These are phyloP conservation scores for Motacilla tschutschensis DNA, from an alignment of 2,113 vertebrate genomes.

Conservation along the genomic window DNA sequence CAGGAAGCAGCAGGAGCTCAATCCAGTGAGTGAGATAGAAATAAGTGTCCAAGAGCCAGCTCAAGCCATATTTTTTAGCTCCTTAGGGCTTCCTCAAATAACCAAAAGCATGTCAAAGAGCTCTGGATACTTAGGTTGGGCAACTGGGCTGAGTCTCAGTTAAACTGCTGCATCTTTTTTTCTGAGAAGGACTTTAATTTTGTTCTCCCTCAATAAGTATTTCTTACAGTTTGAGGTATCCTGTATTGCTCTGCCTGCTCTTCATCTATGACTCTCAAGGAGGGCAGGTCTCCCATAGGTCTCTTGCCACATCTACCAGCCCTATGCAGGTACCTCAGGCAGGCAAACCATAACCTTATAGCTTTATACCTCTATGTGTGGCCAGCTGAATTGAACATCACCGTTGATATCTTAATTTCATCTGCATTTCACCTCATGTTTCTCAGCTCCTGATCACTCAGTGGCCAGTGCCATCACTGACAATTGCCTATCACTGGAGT, in stretches of 20 bases:
- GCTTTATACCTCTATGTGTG: background rate
- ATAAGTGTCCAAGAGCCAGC: background rate
- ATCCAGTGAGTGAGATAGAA: background rate
- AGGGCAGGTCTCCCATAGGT: background rate
- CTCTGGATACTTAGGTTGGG: background rate
- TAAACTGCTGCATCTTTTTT: background rate
- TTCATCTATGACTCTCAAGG: background rate
- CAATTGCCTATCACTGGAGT: background rate
- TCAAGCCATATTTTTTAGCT: background rate
- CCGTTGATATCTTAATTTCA: background rate
- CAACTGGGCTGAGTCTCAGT: background rate
- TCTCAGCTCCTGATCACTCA: background rate
- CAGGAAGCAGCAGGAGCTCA: background rate
- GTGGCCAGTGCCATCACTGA: background rate
- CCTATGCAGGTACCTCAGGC: background rate
- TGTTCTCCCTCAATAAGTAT: background rate
- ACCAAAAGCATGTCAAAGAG: background rate
- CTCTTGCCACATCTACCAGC: background rate
- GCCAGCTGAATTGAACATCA: background rate
- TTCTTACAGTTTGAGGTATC: background rate
- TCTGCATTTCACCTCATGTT: background rate
- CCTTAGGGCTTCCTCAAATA: background rate
- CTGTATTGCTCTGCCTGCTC: background rate
- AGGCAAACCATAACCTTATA: background rate
- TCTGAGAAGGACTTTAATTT: background rate